Percentiles rank a stretch among this genome's conserved stretches.
These are phyloP conservation scores for Charanyca ferruginea DNA, from an alignment of 2,888 invertebrate genomes.

Conservation along the genomic window DNA sequence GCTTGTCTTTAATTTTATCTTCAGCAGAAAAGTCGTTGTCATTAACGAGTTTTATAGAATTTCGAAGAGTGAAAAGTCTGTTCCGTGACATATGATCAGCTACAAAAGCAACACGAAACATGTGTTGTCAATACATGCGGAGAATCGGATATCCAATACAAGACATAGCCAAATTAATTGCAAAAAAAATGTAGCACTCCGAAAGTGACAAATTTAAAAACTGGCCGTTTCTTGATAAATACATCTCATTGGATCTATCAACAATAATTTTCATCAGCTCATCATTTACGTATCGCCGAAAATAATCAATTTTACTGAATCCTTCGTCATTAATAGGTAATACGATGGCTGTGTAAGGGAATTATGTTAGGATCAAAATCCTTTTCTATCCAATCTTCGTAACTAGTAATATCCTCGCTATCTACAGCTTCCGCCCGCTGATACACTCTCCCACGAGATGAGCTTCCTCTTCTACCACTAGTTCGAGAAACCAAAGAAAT, in stretches of 20 bases:
- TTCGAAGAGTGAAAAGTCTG: not conserved
- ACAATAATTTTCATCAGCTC: too few relatives aligned
- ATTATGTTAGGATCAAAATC: too few relatives aligned
- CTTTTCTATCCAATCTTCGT: conserved; percentile 4
- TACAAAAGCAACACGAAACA: conserved; percentile 2
- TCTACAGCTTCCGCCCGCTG: conserved; percentile 5
- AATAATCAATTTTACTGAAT: too few relatives aligned
- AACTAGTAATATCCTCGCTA: conserved; percentile 6
- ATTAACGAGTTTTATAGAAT: not conserved
- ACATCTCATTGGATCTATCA: too few relatives aligned
- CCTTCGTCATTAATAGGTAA: too few relatives aligned
- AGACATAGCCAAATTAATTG: not conserved
- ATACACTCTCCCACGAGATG: not conserved
- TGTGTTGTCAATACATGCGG: too few relatives aligned
- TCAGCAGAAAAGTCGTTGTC: conserved; percentile 4
- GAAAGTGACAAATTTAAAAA: too few relatives aligned
- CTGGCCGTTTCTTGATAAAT: too few relatives aligned
- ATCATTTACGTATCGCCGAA: too few relatives aligned
- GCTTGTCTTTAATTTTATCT: conserved; percentile 2
- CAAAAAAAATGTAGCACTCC: too few relatives aligned
- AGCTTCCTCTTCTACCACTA: not conserved
- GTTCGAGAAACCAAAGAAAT: conserved; percentile 5
- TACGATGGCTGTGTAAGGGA: too few relatives aligned
- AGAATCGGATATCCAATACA: conserved; percentile 9
- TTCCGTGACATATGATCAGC: conserved; percentile 4